Base-by-base conservation (phyloP, 2,113 vertebrate genomes). In the Copsychus sechellarum region DNA sequence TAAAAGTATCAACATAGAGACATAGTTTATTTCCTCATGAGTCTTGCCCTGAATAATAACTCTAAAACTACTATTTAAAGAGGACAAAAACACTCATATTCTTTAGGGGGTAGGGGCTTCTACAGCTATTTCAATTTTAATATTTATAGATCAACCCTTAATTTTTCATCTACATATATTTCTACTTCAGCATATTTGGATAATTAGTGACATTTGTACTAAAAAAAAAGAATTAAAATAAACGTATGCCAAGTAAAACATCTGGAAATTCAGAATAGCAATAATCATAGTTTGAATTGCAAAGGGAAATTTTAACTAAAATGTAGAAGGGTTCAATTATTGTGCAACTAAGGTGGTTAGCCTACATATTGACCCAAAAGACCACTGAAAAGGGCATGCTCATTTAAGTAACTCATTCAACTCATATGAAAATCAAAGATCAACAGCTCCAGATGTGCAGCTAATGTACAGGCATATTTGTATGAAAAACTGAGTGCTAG, bases 221-320 rank as follows among this genome's bases (percentile, higher is more conserved):
- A 83, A 90, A 88, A 73, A 80, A 36, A 36, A 38, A 38, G 14
- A 40, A 14, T 70, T 50, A 10, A 88, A 80, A 81, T 62, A 38
- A 80, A 70, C 0, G 0, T 47, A 45, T 48, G 74, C 78, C 90
- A 96, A 90, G 18, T 56, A 62, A 86, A 96, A 96, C 64, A 83
- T 88, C 94, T 96, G 82, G 79, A 83, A 94, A 86, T 25, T 83
- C 28, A 74, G 50, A 94, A 81, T 8, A 88, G 14, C 38, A 88
- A 34, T 21, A 62, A 71, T 71, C 28, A 26, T 70, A 81, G 33
- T 48, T 73, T 77, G 40, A 92, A 64, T 82, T 60, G 78, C 15
- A 93, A 95, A 81, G 22, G 11, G 31, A 92, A 73, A 86, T 70
- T 93, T 92, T 42, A 92, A 40, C 19, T 70, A 80, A 91, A 83